Evolutionary conservation across 2,113 vertebrate species (phyloP), one percentile per base, ranked within the genome.

Genomic region (Ranitomeya variabilis): DNA sequence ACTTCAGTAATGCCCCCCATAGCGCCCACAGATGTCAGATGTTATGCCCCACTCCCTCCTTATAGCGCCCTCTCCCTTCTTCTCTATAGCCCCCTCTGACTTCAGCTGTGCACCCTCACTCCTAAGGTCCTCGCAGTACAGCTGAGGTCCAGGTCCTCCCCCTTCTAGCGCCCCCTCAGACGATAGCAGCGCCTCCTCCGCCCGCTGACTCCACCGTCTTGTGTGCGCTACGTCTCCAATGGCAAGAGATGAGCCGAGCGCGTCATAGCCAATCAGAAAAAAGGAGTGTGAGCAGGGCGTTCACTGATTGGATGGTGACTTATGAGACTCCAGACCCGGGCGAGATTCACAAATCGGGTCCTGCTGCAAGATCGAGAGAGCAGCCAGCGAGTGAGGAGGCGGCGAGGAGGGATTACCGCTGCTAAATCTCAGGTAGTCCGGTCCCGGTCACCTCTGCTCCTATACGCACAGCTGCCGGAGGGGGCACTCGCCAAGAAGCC

Each of bases 181-280:
- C 21, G 11, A 4, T 21, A n/a, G 19, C 66, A 2, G 66, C 18
- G 19, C 67, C 80, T 59, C 85, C 73, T 64, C 85, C 79, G 78
- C 89, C 89, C 37, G 83, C 83, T 86, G 62, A 45, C 89, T 86
- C 62, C 76, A 73, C 37, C 16, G 54, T 23, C 82, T 37, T 19
- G 16, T 12, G 23, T 16, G 12, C 74, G 77, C 57, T 21, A 45
- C 87, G 74, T 74, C 82, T 87, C 90, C 92, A 89, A 89, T 82
- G 87, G 89, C 89, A 91, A 92, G 92, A 93, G 92, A 94, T 92
- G 92, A 89, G 93, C 92, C 94, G 92, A 59, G 86, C 60, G 80
- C 11, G 37, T 62, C 80, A 37, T 64, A 81, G 13, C 95, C 95
- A 96, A 94, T 95, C 85, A 93, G 91, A 95, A 94, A 91, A 92